Conservation (phyloP, 2,113 vertebrate genomes). For the Cephalopholis sonnerati region DNA sequence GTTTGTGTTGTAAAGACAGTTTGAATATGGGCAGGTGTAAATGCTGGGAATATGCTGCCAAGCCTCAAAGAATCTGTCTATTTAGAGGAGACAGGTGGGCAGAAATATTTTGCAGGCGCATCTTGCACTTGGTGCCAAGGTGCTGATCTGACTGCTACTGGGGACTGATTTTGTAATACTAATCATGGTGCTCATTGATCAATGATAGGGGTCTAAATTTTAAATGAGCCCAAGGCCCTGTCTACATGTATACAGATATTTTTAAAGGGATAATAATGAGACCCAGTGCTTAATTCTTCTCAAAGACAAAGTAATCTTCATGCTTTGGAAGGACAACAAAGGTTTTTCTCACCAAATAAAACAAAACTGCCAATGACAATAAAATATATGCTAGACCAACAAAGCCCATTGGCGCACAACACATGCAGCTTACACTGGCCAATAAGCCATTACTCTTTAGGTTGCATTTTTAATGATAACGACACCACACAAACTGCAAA, state of each 20-base stretch:
- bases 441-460: too few relatives aligned
- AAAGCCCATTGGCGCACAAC: not conserved
- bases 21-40: not conserved
- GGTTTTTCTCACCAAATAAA: too few relatives aligned
- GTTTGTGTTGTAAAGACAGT: not conserved
- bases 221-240: not conserved
- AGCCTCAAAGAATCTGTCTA: not conserved
- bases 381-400: not conserved
- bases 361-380: too few relatives aligned
- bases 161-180: not conserved
- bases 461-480: too few relatives aligned
- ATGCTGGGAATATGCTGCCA: not conserved
- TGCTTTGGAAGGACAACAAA: not conserved
- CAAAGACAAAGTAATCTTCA: not conserved
- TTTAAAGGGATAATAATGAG: too few relatives aligned
- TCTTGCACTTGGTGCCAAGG: not conserved
- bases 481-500: too few relatives aligned
- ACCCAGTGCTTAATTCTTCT: not conserved
- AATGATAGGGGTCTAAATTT: not conserved
- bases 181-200: not conserved
- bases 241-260: too few relatives aligned
- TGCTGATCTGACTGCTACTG: not conserved
- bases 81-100: not conserved
- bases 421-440: too few relatives aligned
- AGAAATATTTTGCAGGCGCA: not conserved